Evolutionary conservation across 2,888 invertebrate genomes (phyloP).

Genomic region (Agrotis segetum): DNA sequence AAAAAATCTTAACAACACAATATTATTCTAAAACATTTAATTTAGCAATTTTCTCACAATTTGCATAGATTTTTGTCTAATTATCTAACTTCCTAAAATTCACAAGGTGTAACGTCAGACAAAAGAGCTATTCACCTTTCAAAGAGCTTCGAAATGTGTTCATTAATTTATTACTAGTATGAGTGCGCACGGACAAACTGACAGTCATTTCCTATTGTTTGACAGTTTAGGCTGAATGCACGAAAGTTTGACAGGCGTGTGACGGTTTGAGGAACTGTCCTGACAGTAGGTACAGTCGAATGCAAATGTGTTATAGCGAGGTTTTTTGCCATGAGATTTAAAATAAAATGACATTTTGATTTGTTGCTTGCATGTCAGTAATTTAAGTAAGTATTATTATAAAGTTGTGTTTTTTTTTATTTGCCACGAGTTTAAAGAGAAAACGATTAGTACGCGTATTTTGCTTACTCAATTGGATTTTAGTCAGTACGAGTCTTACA

Average conservation of each 20-base stretch:
- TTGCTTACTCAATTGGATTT: too few species aligned
- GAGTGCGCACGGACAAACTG: slow-evolving; percentile 46
- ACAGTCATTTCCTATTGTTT: slow-evolving; percentile 42
- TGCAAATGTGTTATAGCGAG: background rate
- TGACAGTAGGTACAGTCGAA: slow-evolving; percentile 29
- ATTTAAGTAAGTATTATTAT: background rate
- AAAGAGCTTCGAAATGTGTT: slow-evolving; percentile 42
- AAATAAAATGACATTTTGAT: background rate
- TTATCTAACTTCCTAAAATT: slow-evolving; percentile 39
- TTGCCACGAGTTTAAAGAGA: background rate
- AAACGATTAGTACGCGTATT: too few species aligned
- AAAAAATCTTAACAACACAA: slow-evolving; percentile 10
- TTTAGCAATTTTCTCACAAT: slow-evolving; percentile 45
- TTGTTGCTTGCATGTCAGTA: slow-evolving; percentile 8
- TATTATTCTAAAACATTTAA: background rate
- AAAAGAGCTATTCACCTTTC: slow-evolving; percentile 46
- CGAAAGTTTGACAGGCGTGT: slow-evolving; percentile 31
- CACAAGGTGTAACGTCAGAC: slow-evolving; percentile 51
- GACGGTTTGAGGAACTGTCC: slow-evolving; percentile 31
- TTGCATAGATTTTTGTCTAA: slow-evolving; percentile 39
- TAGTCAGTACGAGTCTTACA: too few species aligned
- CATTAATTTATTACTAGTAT: slow-evolving; percentile 48
- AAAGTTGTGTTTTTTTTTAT: background rate
- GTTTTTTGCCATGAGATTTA: background rate
- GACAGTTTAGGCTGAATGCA: slow-evolving; percentile 29